Conservation (phyloP, 2,888 invertebrate genomes). For the Ormyrus thymus region DNA sequence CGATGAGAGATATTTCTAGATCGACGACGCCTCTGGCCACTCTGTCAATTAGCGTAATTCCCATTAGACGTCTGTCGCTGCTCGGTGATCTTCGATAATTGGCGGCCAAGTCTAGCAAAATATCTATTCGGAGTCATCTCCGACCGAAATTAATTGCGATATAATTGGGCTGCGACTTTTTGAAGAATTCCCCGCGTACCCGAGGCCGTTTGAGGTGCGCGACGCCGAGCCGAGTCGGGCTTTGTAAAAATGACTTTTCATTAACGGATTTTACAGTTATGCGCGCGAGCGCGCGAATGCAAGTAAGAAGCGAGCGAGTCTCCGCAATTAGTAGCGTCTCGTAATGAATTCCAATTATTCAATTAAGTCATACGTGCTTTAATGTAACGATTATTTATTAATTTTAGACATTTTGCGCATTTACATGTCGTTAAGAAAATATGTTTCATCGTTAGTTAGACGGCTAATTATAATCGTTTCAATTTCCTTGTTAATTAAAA, state of each 20-base stretch:
- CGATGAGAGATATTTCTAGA: conserved; percentile 41
- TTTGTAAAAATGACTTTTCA: conserved; percentile 36
- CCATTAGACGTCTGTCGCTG: conserved; percentile 42
- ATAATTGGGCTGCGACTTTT: conserved; percentile 20
- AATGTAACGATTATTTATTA: conserved; percentile 37
- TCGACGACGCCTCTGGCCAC: conserved; percentile 30
- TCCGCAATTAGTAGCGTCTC: conserved; percentile 24
- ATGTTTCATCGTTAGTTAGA: conserved; percentile 6
- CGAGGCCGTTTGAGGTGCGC: no score
- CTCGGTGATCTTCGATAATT: conserved; percentile 38
- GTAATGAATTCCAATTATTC: conserved; percentile 45
- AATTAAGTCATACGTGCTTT: conserved; percentile 24
- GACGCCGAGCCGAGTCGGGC: neutral
- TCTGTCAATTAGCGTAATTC: conserved; percentile 60
- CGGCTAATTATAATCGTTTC: conserved; percentile 7
- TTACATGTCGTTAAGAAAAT: conserved; percentile 29
- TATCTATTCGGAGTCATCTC: conserved; percentile 18
- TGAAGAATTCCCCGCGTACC: no score
- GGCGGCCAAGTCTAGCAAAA: neutral
- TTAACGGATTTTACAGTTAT: conserved; percentile 30
- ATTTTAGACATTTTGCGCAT: conserved; percentile 11
- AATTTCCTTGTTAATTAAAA: conserved; percentile 16
- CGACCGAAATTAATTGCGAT: conserved; percentile 24
- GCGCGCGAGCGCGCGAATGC: neutral
- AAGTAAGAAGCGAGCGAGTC: neutral